Evolutionary conservation across 2,113 vertebrate genomes (phyloP), one percentile per base, ranked within the genome.

Genomic region (Chaenocephalus aceratus): DNA sequence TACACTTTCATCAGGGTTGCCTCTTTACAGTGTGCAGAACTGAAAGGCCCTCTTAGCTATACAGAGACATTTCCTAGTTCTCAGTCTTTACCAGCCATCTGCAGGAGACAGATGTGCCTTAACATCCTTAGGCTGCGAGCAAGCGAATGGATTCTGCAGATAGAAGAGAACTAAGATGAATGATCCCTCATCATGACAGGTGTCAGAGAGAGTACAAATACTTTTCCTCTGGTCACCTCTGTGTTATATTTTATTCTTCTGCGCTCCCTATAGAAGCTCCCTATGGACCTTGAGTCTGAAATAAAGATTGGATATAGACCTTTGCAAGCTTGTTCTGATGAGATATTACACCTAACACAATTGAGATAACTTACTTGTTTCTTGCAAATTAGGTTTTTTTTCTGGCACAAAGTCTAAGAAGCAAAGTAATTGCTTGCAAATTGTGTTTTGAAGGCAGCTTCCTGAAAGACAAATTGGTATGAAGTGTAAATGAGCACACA

Each of bases 61-160:
- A 26, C 15, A 23, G 70, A 66, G 65, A 77, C 49, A 64, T 81
- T 77, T 79, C 68, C 83, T 51, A 73, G 83, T 85, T 79, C 41
- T 85, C 73, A 84, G 67, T 60, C 52, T 44, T 69, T 61, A 36
- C 36, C 62, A 72, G 70, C 67, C 72, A 63, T 77, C 65, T 86
- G 75, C 69, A 85, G 51, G 44, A 65, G 72, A 80, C 77, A 81
- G 82, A 80, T 87, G 77, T 76, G 80, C 54, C 41, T 67, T 44
- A 41, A 62, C 71, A 54, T 82, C 72, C 65, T 62, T 18, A 16
- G 64, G 57, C 87, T 77, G 77, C 84, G 72, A 71, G 80, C 61
- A 53, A 54, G 69, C 76, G 58, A 49, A 30, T 71, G 61, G 78
- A 79, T 72, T 58, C 82, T 80, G 62, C 72, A 79, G 76, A 69